Evolutionary conservation across 2,113 vertebrate genomes (phyloP).

Genomic region (Coptodon rendalli): DNA sequence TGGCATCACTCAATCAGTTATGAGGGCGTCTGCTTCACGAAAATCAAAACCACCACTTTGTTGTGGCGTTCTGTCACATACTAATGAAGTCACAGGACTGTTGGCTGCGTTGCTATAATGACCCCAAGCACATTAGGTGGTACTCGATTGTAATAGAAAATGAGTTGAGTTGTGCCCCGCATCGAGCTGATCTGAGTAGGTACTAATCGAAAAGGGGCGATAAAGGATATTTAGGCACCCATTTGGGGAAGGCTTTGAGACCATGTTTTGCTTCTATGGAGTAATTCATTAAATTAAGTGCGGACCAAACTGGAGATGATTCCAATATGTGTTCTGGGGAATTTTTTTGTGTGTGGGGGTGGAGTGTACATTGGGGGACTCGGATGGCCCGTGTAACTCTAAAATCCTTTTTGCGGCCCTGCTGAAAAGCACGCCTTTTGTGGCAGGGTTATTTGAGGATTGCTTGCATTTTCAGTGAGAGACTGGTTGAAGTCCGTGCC

Average conservation of each 20-base stretch:
- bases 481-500: background rate
- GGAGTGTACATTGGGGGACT: background rate
- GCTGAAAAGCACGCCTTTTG: background rate
- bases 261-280: background rate
- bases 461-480: background rate
- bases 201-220: background rate
- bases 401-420: background rate
- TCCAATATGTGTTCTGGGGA: background rate
- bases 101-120: background rate
- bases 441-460: background rate
- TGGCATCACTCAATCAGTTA: rapidly evolving
- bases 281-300: background rate
- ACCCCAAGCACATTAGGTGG: background rate
- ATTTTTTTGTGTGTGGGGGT: background rate
- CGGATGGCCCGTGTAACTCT: background rate
- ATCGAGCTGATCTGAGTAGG: background rate
- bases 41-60: background rate
- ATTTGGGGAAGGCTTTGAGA: background rate
- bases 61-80: background rate
- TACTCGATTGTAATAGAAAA: background rate
- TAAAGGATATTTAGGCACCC: background rate
- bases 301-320: background rate
- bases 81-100: background rate
- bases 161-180: background rate
- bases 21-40: rapidly evolving